These are phyloP conservation scores for Amiota minor DNA, from an alignment of 2,888 invertebrate species.

Conservation along the genomic window DNA sequence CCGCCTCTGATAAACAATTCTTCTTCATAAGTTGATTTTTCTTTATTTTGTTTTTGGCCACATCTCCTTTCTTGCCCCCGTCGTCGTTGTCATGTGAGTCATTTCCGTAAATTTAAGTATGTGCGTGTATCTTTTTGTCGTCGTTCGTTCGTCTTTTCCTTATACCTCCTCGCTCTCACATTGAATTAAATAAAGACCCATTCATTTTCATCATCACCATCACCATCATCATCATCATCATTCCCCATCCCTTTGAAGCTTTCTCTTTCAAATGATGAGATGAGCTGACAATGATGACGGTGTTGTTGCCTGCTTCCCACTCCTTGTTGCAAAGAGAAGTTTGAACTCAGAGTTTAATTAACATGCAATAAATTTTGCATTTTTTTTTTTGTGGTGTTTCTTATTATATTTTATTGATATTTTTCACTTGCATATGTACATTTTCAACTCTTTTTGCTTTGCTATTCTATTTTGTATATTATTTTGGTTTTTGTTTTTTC, in stretches of 20 bases:
- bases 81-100: conserved; percentile 44
- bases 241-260: not conserved
- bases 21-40: too few relatives aligned
- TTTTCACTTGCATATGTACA: conserved; percentile 6
- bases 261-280: not conserved
- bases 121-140: not conserved
- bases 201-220: not conserved
- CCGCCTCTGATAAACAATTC: too few relatives aligned
- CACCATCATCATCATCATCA: not conserved
- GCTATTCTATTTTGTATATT: conserved; percentile 36
- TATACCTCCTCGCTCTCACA: not conserved
- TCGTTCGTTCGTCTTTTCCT: not conserved
- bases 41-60: not conserved
- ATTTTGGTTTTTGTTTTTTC: conserved; percentile 40
- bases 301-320: not conserved
- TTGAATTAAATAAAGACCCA: not conserved
- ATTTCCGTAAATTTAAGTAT: conserved; percentile 35
- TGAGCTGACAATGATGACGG: too few relatives aligned
- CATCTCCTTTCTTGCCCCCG: not conserved
- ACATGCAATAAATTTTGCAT: conserved; percentile 49
- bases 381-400: not conserved
- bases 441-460: conserved; percentile 32
- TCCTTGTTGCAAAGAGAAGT: conserved; percentile 3
- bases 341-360: conserved; percentile 41
- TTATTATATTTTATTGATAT: conserved; percentile 23